Evolutionary conservation across 1,140 invertebrate species (phyloP).

Genomic region (Pogonomyrmex barbatus): DNA sequence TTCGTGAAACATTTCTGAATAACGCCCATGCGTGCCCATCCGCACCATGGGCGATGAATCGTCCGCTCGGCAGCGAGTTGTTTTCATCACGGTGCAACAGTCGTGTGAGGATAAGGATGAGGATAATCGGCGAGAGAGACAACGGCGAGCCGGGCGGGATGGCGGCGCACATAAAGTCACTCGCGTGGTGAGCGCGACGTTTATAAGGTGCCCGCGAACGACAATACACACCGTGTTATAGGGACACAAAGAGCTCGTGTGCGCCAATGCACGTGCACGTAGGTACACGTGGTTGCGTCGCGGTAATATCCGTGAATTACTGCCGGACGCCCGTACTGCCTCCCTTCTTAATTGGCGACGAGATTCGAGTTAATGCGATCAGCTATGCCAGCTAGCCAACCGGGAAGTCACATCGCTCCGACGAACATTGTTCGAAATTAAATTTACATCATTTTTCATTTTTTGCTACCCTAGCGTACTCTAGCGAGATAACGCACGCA

Average conservation of each 20-base stretch:
- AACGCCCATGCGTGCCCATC: background rate
- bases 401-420: background rate
- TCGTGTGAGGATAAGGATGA: conserved; percentile 20
- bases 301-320: conserved; percentile 63
- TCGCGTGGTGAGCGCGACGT: conserved; percentile 54
- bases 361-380: conserved; percentile 38
- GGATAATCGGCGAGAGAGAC: conserved; percentile 14
- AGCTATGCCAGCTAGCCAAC: background rate
- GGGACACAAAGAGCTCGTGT: conserved; percentile 40
- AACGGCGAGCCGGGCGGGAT: conserved; percentile 15
- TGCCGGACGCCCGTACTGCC: conserved; percentile 1
- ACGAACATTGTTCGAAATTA: background rate
- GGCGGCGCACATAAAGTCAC: conserved; percentile 58
- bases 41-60: conserved; percentile 22
- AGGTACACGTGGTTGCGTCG: background rate
- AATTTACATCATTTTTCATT: background rate
- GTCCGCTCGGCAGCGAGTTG: conserved; percentile 19
- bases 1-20: background rate
- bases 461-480: background rate
- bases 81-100: conserved; percentile 54
- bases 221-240: conserved; percentile 46
- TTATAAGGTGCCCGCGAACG: conserved; percentile 60
- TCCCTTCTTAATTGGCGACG: conserved; percentile 45
- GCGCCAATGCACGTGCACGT: background rate
- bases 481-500: background rate